phyloP scores from a whole-genome alignment of 2,888 invertebrate species.

The Dolichomitus sp. region DNA sequence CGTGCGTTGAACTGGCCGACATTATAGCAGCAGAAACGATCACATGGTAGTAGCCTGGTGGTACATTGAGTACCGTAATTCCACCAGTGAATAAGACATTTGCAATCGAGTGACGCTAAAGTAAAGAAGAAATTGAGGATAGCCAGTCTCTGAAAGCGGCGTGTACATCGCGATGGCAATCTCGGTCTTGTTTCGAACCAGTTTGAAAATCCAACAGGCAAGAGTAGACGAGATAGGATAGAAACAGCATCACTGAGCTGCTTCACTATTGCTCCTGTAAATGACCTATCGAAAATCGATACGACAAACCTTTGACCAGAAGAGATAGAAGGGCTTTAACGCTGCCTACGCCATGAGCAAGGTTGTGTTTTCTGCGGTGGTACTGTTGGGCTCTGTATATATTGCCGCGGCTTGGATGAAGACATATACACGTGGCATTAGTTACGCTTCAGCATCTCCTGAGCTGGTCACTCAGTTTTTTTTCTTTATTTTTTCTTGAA shows the following conservation, averaged over 20 bases:
- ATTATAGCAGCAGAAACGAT: slow-evolving; percentile 31
- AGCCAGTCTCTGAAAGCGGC: slow-evolving; percentile 2
- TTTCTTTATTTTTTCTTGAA: background rate
- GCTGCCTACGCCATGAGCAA: slow-evolving; percentile 22
- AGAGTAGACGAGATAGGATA: slow-evolving; percentile 20
- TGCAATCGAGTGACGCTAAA: slow-evolving; percentile 41
- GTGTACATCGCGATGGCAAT: background rate
- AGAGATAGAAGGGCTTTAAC: slow-evolving; percentile 38
- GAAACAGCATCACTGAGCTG: background rate
- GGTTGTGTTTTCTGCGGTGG: slow-evolving; percentile 32
- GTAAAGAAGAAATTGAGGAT: slow-evolving; percentile 55
- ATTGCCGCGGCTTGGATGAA: slow-evolving; percentile 7
- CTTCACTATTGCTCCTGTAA: slow-evolving; percentile 36
- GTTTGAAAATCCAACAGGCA: slow-evolving; percentile 14
- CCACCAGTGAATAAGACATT: slow-evolving; percentile 57
- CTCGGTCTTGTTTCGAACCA: slow-evolving; percentile 1
- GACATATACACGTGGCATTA: slow-evolving; percentile 34
- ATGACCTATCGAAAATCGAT: slow-evolving; percentile 66
- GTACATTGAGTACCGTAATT: slow-evolving; percentile 65
- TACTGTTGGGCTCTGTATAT: slow-evolving; percentile 7
- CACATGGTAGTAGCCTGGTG: slow-evolving; percentile 14
- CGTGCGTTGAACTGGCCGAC: slow-evolving; percentile 79
- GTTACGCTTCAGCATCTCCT: slow-evolving; percentile 34
- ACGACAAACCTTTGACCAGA: slow-evolving; percentile 51
- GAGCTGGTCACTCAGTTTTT: background rate